These are phyloP conservation scores for Petroica traversi DNA, from an alignment of 2,113 vertebrate species.

Conservation along the genomic window DNA sequence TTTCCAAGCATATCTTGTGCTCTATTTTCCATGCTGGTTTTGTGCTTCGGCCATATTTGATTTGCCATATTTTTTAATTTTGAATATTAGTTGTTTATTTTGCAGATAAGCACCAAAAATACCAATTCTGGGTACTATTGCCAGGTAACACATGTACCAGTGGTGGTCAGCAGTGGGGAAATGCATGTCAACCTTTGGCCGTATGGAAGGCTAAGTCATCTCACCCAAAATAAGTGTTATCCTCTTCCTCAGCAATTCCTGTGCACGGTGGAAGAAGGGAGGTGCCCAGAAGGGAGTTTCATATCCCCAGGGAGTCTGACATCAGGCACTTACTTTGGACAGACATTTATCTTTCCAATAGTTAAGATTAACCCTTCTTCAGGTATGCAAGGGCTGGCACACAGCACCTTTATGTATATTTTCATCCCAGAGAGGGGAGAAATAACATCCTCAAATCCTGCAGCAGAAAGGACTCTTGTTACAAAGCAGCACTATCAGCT, in stretches of 20 bases:
- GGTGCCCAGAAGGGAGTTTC: not conserved
- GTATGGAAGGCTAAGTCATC: not conserved
- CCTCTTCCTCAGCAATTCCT: not conserved
- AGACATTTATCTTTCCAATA: not conserved
- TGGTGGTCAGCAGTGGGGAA: not conserved
- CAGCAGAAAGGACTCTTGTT: not conserved
- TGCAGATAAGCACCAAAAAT: not conserved
- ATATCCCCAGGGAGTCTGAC: not conserved
- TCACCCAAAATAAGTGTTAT: not conserved
- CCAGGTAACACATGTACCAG: not conserved
- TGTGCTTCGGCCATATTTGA: not conserved
- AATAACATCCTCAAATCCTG: not conserved
- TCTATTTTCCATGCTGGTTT: not conserved
- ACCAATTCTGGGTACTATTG: accelerated
- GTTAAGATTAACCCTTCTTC: not conserved
- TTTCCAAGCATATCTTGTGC: not conserved
- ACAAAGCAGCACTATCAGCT: not conserved
- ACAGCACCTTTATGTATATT: accelerated
- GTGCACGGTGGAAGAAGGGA: not conserved
- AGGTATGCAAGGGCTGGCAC: not conserved
- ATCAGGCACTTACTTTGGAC: not conserved
- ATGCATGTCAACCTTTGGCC: not conserved
- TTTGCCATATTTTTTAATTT: not conserved
- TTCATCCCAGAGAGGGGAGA: not conserved
- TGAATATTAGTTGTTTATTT: not conserved